Percentiles rank a stretch among this genome's conserved stretches.
Evolutionary conservation across 2,113 vertebrate species (phyloP).

Genomic region (Jaculus jaculus): DNA sequence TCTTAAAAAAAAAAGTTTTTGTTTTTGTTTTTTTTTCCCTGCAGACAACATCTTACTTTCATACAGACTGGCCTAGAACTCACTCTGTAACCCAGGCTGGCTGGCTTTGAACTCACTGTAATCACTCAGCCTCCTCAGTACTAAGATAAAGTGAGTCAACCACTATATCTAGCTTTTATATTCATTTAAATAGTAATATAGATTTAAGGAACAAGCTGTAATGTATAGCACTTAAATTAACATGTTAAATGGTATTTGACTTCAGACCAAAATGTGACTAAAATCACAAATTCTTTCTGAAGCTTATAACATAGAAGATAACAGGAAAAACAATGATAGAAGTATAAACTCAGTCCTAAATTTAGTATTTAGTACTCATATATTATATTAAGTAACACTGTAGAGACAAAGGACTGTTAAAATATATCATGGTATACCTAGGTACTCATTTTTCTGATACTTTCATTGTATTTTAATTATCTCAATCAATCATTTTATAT

Average conservation of each 20-base stretch:
- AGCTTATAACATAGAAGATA: neutral
- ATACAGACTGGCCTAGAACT: no score
- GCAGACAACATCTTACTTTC: no score
- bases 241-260: neutral
- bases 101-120: no score
- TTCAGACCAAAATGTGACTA: neutral
- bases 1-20: neutral
- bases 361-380: neutral
- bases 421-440: neutral
- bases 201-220: neutral
- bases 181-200: neutral
- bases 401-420: neutral
- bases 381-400: neutral
- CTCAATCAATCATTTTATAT: neutral
- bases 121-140: no score
- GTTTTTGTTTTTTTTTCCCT: no score
- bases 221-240: neutral
- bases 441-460: conserved; percentile 6
- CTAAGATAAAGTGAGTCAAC: no score
- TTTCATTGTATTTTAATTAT: neutral
- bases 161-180: neutral
- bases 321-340: neutral
- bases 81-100: no score
- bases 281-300: conserved; percentile 28
- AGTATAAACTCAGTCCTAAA: neutral